Evolutionary conservation across 2,888 invertebrate species (phyloP).

Genomic region (Galerucella pusilla): DNA sequence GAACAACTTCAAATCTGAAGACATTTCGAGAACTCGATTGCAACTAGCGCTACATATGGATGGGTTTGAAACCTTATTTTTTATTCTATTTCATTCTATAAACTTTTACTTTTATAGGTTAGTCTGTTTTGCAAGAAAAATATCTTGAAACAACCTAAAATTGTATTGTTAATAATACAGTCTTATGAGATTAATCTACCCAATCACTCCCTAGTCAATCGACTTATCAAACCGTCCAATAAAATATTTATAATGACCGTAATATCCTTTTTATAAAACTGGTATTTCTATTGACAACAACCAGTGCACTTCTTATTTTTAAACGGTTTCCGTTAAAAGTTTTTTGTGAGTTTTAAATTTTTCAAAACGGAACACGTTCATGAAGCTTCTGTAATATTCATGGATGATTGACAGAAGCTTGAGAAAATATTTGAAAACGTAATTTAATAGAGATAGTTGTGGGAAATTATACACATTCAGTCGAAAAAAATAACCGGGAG

Average conservation of each 20-base stretch:
- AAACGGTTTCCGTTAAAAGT: conserved; percentile 2
- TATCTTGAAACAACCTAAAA: background rate
- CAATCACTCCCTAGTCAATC: conserved; percentile 56
- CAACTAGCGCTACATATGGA: too few species aligned
- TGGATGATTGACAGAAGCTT: conserved; percentile 28
- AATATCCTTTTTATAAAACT: conserved; percentile 2
- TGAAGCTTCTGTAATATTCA: conserved; percentile 21
- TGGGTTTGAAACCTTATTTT: too few species aligned
- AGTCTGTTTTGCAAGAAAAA: too few species aligned
- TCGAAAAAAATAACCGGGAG: conserved; percentile 10
- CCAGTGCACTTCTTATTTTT: conserved; percentile 19
- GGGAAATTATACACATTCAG: conserved; percentile 33
- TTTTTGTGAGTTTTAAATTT: conserved; percentile 18
- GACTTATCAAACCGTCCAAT: conserved; percentile 42
- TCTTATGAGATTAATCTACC: conserved; percentile 57
- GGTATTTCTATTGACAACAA: conserved; percentile 8
- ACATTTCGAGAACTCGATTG: too few species aligned
- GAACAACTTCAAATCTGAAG: too few species aligned
- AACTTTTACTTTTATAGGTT: too few species aligned
- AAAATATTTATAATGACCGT: conserved; percentile 47
- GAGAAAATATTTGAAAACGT: conserved; percentile 24
- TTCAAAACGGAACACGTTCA: too few species aligned
- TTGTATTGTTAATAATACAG: conserved; percentile 48
- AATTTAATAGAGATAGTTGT: conserved; percentile 26
- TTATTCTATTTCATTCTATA: too few species aligned